phyloP scores from a whole-genome alignment of 2,888 invertebrate species.

The Machimus rusticus region DNA sequence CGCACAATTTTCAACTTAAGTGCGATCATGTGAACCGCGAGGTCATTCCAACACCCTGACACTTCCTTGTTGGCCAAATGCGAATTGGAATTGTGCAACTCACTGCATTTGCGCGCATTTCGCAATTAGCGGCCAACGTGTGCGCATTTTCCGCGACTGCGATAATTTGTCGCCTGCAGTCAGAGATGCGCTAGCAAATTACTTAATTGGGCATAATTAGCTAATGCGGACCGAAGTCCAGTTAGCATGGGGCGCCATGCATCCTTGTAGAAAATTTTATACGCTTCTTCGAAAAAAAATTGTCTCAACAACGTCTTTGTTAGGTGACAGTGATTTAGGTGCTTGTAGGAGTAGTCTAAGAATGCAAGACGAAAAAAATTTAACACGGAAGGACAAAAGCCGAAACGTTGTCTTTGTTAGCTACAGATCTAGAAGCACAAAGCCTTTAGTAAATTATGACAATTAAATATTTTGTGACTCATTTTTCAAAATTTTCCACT shows the following conservation, averaged over 20 bases:
- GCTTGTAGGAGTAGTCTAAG: background rate
- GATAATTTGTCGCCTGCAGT: background rate
- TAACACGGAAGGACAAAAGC: background rate
- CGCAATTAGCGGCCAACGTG: background rate
- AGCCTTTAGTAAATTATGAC: background rate
- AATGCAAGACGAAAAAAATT: background rate
- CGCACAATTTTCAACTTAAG: background rate
- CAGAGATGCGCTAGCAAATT: background rate
- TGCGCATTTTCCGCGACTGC: background rate
- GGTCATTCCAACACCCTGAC: background rate
- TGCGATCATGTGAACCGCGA: background rate
- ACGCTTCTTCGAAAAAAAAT: background rate
- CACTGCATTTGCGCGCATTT: background rate
- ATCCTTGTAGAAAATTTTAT: background rate
- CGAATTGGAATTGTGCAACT: background rate
- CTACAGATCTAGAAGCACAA: background rate
- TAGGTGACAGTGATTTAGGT: background rate
- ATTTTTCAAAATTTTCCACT: background rate
- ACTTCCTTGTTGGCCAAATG: background rate
- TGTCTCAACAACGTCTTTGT: background rate
- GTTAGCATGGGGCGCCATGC: background rate
- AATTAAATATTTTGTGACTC: background rate
- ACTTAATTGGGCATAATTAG: background rate
- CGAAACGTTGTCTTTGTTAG: background rate
- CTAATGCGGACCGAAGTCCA: background rate